Conservation (phyloP, 2,113 vertebrate genomes). For the Trogon surrucura region DNA sequence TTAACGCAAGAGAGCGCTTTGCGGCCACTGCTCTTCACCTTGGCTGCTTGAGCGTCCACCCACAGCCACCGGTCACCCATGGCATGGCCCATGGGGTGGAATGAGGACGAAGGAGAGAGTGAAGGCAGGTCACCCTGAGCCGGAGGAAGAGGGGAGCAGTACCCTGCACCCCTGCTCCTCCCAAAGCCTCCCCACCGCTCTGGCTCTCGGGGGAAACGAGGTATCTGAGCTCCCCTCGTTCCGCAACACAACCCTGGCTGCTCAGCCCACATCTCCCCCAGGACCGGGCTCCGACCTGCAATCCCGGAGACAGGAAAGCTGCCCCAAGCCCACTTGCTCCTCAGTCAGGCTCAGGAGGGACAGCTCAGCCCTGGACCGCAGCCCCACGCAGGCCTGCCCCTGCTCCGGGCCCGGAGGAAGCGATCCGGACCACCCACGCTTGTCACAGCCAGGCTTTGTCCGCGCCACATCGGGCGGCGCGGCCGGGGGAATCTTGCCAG, state of each 20-base stretch:
- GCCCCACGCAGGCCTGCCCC: not conserved
- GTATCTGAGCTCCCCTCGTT: not conserved
- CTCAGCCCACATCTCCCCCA: not conserved
- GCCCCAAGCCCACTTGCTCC: not conserved
- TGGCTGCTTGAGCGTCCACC: not conserved
- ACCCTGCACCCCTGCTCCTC: not conserved
- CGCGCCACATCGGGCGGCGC: fast-evolving
- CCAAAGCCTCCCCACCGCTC: not conserved
- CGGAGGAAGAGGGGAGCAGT: not conserved
- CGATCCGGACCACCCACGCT: not conserved
- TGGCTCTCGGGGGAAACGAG: not conserved
- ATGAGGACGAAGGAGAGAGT: not conserved
- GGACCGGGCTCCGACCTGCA: not conserved
- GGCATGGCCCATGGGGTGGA: not conserved
- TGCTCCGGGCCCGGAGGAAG: not conserved
- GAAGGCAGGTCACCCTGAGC: not conserved
- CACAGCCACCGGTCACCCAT: not conserved
- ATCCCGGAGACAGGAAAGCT: not conserved
- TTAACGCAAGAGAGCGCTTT: not conserved
- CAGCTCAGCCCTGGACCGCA: not conserved
- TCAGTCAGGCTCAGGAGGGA: not conserved
- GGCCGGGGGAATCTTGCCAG: not conserved
- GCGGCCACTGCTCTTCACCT: constrained; percentile 10
- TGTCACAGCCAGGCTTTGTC: fast-evolving
- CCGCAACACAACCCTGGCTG: not conserved